Percentiles rank a stretch among this genome's conserved stretches.
These are phyloP conservation scores for Trissolcus brochymenae DNA, from an alignment of 2,888 invertebrate species.

Conservation along the genomic window DNA sequence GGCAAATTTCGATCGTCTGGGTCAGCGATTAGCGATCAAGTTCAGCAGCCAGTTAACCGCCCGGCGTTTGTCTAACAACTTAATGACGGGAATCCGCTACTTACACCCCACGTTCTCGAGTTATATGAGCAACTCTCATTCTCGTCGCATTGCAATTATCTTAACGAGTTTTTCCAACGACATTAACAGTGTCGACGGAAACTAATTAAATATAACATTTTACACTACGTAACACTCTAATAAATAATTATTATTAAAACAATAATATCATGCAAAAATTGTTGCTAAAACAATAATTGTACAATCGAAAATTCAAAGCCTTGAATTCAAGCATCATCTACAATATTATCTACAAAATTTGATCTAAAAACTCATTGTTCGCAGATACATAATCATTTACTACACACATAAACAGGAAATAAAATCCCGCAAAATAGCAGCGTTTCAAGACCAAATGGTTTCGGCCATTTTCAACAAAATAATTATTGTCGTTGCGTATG, in stretches of 20 bases:
- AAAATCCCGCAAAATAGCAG: no score
- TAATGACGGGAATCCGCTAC: constrained; percentile 74
- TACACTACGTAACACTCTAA: background rate
- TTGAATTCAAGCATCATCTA: no score
- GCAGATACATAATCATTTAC: no score
- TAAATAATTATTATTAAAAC: background rate
- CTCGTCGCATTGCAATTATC: constrained; percentile 17
- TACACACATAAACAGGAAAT: no score
- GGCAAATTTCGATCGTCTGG: constrained; percentile 40
- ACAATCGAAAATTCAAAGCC: no score
- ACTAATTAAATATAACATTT: background rate
- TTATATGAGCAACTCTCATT: constrained; percentile 17
- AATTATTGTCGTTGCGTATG: background rate
- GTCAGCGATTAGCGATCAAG: constrained; percentile 60
- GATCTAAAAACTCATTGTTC: no score
- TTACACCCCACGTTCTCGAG: constrained; percentile 58
- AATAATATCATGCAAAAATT: no score
- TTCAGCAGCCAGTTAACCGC: constrained; percentile 71
- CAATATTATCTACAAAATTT: no score
- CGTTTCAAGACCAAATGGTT: no score
- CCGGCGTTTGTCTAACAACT: constrained; percentile 67
- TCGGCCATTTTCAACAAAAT: background rate
- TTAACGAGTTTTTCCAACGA: constrained; percentile 24
- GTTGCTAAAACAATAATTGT: no score
- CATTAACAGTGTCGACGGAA: constrained; percentile 9